These are phyloP conservation scores for Diabrotica virgifera DNA, from an alignment of 1,140 invertebrate genomes.

Conservation along the genomic window DNA sequence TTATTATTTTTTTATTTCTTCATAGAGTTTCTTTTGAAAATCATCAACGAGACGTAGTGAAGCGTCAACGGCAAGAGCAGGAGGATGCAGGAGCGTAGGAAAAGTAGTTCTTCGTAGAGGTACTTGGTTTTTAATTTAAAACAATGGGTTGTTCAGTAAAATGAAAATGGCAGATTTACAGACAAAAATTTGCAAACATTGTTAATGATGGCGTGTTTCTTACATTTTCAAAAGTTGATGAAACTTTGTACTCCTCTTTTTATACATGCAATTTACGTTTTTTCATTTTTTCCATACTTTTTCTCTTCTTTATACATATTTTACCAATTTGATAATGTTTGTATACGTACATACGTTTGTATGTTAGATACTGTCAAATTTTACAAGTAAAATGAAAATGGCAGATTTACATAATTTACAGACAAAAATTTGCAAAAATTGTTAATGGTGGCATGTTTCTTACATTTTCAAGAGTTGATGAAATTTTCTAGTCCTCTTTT, in stretches of 20 bases:
- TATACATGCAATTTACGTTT: not conserved
- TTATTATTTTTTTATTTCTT: conserved; percentile 46
- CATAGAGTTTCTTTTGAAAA: conserved; percentile 43
- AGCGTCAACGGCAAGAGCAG: conserved; percentile 1
- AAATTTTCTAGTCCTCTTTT: not conserved
- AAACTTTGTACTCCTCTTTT: not conserved
- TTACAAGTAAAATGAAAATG: not conserved
- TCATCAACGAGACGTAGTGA: conserved; percentile 40
- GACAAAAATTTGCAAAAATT: not conserved
- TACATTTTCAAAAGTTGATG: not conserved
- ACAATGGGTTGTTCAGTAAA: not conserved
- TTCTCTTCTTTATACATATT: too few relatives aligned
- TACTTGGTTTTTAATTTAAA: too few relatives aligned
- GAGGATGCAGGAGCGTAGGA: not conserved
- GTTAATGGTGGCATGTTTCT: not conserved
- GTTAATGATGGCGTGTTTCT: not conserved
- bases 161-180: not conserved
- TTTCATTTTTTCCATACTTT: too few relatives aligned
- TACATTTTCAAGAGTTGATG: not conserved
- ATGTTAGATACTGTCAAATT: too few relatives aligned
- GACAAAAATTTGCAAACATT: not conserved
- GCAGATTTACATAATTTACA: not conserved
- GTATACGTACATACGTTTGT: too few relatives aligned
- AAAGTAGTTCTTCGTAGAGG: too few relatives aligned
- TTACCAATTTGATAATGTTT: too few relatives aligned